Base-by-base conservation (phyloP, 1,140 invertebrate genomes). In the Brachystomella parvula region DNA sequence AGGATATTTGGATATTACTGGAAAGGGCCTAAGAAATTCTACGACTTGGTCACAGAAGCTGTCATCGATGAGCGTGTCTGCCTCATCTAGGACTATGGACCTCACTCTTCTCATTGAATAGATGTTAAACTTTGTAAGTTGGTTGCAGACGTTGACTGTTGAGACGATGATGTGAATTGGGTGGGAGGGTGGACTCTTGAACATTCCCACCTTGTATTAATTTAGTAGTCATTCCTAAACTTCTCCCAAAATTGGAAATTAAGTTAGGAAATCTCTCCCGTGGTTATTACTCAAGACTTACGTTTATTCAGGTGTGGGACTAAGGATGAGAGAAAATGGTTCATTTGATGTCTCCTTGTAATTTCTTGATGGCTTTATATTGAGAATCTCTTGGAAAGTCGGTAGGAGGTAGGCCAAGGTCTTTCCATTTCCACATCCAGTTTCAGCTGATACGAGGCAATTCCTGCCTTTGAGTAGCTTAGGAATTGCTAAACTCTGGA, bases 401-500 rank as follows among this genome's bases (percentile, higher is more conserved):
- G 95, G 94, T 39, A 93, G 71, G 31, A 96, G 79, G 80, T 92
- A 97, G 0, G 91, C 84, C 1, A 95, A 73, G 1, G 93, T 95
- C 81, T 98, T 98, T 0, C n/a, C n/a, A n/a, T n/a, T n/a, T n/a
- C 95, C 95, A 81, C 89, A 94, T 1, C 94, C 94, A 35, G 93
- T 96, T 81, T 96, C 92, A 6, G 92, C 90, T 3, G 90, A 86
- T 63, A 94, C 80, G 0, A 93, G 73, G 0, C 84, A 82, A 79
- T 93, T 89, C 56, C 80, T 74, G 6, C 85, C 84, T 9, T 65
- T 64, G 17, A 88, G 70, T 39, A 96, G 72, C 57, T 74, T 67
- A 21, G 82, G 81, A 61, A 84, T 82, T 12, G 77, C 77, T 58
- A 75, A 64, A 32, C 59, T 67, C 78, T 81, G 61, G 30, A 63